A percentile compares a stretch with the other conserved stretches of the same genome.
These are phyloP conservation scores for Halesus radiatus DNA, from an alignment of 1,140 invertebrate species.

Conservation along the genomic window DNA sequence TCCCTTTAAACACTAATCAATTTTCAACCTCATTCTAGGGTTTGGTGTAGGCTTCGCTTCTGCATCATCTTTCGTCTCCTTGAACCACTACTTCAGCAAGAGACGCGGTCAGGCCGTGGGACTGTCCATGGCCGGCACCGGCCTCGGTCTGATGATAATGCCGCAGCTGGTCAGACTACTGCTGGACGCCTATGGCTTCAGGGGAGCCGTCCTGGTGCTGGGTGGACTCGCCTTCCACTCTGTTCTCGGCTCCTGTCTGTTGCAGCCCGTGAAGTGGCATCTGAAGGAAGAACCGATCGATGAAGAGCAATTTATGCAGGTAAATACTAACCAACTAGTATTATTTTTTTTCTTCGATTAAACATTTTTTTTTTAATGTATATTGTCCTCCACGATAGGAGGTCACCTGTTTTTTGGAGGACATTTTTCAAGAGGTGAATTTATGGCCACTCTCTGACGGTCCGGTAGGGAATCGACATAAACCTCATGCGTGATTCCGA, in stretches of 20 bases:
- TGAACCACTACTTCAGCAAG: slow-evolving; percentile 82
- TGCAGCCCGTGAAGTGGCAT: slow-evolving; percentile 79
- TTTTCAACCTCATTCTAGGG: slow-evolving; percentile 64
- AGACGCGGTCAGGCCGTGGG: slow-evolving; percentile 83
- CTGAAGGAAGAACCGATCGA: slow-evolving; percentile 73
- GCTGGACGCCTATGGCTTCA: slow-evolving; percentile 73
- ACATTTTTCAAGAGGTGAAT: too few relatives aligned
- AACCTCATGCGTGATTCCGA: too few relatives aligned
- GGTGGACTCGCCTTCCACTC: slow-evolving; percentile 78
- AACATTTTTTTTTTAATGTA: too few relatives aligned
- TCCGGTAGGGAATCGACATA: too few relatives aligned
- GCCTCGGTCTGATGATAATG: slow-evolving; percentile 81
- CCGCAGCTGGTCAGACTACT: slow-evolving; percentile 77
- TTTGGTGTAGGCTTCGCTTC: slow-evolving; percentile 80
- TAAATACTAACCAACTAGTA: slow-evolving; percentile 42
- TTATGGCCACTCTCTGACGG: too few relatives aligned
- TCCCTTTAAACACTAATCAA: too few relatives aligned
- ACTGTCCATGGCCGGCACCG: slow-evolving; percentile 81
- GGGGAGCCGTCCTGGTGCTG: slow-evolving; percentile 77
- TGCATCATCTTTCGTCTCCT: slow-evolving; percentile 79
- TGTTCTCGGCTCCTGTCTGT: slow-evolving; percentile 75
- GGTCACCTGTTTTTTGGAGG: too few relatives aligned
- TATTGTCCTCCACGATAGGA: too few relatives aligned
- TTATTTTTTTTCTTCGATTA: too few relatives aligned
- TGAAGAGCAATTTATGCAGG: slow-evolving; percentile 71